phyloP scores from a whole-genome alignment of 1,140 invertebrate genomes.

The Philaenus spumarius region DNA sequence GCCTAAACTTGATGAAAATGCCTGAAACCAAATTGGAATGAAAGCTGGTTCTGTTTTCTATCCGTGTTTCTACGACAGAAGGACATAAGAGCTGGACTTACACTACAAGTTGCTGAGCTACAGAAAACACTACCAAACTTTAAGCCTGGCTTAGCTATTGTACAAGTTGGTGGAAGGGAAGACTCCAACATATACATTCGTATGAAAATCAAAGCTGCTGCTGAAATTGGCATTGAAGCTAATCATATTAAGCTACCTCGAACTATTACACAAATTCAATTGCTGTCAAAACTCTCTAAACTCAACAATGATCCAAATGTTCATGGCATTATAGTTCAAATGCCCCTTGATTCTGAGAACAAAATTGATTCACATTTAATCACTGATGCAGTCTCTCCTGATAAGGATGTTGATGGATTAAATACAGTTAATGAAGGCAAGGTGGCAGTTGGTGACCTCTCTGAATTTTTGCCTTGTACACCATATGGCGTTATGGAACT shows the following conservation, averaged over 20 bases:
- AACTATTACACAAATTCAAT: constrained; percentile 74
- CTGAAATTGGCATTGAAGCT: constrained; percentile 82
- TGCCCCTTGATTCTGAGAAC: constrained; percentile 89
- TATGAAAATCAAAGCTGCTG: constrained; percentile 91
- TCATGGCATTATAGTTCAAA: constrained; percentile 96
- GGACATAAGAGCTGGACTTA: no score
- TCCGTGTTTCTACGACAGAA: no score
- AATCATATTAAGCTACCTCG: constrained; percentile 75
- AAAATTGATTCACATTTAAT: no score
- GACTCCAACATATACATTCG: constrained; percentile 99
- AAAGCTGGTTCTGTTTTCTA: no score
- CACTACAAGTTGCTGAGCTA: no score
- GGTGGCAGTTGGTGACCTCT: constrained; percentile 73
- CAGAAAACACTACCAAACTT: constrained; percentile 54
- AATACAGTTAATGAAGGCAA: constrained; percentile 89
- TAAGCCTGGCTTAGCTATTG: constrained; percentile 69
- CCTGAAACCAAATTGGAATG: no score
- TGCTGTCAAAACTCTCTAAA: constrained; percentile 62
- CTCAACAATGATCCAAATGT: constrained; percentile 77
- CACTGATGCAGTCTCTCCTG: constrained; percentile 75
- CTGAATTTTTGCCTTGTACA: constrained; percentile 87
- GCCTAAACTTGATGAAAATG: no score
- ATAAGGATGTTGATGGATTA: constrained; percentile 93
- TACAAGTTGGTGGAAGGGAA: constrained; percentile 87
- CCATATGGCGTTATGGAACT: constrained; percentile 89